Base-by-base conservation (phyloP, 2,113 vertebrate genomes). In the Thamnaconus septentrionalis region DNA sequence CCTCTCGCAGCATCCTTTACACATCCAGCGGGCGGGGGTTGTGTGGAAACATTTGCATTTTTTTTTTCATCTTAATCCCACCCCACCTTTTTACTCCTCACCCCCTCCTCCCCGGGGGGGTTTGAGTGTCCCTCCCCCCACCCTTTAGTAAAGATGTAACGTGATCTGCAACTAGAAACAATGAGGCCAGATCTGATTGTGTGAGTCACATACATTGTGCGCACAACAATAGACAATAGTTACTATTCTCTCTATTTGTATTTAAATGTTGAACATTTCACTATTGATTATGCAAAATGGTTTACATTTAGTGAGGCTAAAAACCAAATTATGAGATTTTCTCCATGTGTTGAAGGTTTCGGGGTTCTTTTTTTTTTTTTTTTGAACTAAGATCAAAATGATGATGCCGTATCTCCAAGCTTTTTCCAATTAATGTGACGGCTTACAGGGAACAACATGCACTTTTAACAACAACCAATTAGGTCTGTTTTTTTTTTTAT, bases 101-200 rank as follows among this genome's bases (percentile, higher is more conserved):
- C 4, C 66, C 75, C 71, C 44, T 47, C 79, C 68, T 59, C 69
- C 53, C 42, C 48, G 49, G 51, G 7, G 56, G 66, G 39, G 41
- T 6, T 60, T 41, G 8, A n/a, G 40, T 31, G 8, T 9, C 53
- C 44, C 40, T 10, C 51, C 64, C 47, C 56, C 61, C 64, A 44
- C 56, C 61, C 18, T 41, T 31, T 44, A 45, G 42, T 59, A 61
- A 56, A 70, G 4, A 80, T 65, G 78, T 72, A 83, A 81, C 66
- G 73, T 52, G 68, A 49, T 72, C 54, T 69, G 58, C 56, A 69
- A 6, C 46, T 66, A 69, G 81, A 80, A 65, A 69, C 63, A 79
- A 31, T 31, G 18, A 31, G 71, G 59, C 50, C 39, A 31, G 49
- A 12, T 60, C 41, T 8, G 6, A 7, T 7, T 46, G 50, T 60